These are phyloP conservation scores for Passer montanus DNA, from an alignment of 2,113 vertebrate genomes.

Conservation along the genomic window DNA sequence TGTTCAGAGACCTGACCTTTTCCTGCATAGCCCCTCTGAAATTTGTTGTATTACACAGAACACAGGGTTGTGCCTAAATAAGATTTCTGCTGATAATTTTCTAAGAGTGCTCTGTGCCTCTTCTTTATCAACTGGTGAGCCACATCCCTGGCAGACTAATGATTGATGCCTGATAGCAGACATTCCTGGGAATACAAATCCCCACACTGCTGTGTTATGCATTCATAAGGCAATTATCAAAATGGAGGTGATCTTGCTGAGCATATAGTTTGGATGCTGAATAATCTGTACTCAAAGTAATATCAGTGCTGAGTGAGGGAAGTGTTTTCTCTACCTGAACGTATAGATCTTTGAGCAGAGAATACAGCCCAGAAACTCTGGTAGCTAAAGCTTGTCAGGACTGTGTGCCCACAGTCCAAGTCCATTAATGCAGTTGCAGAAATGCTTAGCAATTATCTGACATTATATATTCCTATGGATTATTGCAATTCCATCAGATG, in stretches of 20 bases:
- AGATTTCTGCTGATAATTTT: background rate
- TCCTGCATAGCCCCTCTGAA: background rate
- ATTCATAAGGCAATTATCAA: conserved; percentile 62
- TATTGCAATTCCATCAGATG: background rate
- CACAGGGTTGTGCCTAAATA: background rate
- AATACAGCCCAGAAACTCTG: background rate
- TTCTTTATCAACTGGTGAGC: conserved; percentile 1
- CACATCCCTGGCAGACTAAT: background rate
- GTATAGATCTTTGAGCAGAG: background rate
- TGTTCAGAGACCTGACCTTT: background rate
- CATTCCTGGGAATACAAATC: conserved; percentile 63
- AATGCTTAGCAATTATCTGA: background rate
- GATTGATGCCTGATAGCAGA: conserved; percentile 42
- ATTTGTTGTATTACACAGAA: background rate
- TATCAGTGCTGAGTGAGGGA: background rate
- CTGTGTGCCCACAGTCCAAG: background rate
- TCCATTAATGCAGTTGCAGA: background rate
- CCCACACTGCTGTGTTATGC: conserved; percentile 34
- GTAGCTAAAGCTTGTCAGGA: background rate
- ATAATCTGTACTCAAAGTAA: conserved; percentile 15
- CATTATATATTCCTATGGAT: background rate
- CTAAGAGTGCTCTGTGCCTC: background rate
- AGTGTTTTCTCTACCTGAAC: background rate
- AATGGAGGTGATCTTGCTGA: conserved; percentile 52
- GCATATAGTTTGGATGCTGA: conserved; percentile 35